These are phyloP conservation scores for Coelopa frigida DNA, from an alignment of 1,140 invertebrate genomes.

Conservation along the genomic window DNA sequence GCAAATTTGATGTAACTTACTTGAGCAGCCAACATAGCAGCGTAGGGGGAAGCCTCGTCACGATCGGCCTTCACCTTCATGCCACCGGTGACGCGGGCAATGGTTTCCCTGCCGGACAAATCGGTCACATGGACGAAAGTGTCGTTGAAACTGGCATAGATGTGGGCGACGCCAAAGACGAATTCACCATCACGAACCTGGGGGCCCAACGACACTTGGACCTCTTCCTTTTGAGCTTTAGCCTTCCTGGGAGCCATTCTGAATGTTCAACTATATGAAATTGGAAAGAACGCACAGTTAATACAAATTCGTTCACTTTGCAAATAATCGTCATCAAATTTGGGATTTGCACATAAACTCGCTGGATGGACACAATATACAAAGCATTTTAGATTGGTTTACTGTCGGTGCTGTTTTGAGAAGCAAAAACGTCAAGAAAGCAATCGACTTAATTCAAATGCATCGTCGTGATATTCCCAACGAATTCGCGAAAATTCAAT, in stretches of 20 bases:
- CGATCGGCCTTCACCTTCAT: constrained; percentile 99
- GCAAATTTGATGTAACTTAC: constrained; percentile 46
- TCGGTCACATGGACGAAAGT: constrained; percentile 99
- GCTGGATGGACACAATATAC: no score
- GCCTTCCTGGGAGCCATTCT: constrained; percentile 95
- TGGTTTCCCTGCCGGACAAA: constrained; percentile 97
- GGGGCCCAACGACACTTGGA: constrained; percentile 92
- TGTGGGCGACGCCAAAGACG: constrained; percentile 98
- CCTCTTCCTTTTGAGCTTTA: constrained; percentile 93
- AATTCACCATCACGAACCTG: constrained; percentile 95
- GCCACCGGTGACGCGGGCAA: constrained; percentile 95
- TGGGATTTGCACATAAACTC: no score
- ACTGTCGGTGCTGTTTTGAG: no score
- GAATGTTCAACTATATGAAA: constrained; percentile 8
- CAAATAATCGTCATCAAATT: not conserved
- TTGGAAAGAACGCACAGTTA: not conserved
- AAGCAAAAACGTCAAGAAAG: constrained; percentile 15
- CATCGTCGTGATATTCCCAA: not conserved
- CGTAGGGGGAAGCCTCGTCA: constrained; percentile 99
- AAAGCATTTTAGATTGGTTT: no score
- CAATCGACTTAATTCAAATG: constrained; percentile 15
- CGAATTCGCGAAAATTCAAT: not conserved
- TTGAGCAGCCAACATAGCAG: constrained; percentile 99
- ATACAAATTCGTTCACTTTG: constrained; percentile 7
- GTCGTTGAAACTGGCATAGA: constrained; percentile 99